Percentiles rank a stretch among this genome's conserved stretches.
phyloP scores from a whole-genome alignment of 2,113 vertebrate species.

The Paratilapia polleni region DNA sequence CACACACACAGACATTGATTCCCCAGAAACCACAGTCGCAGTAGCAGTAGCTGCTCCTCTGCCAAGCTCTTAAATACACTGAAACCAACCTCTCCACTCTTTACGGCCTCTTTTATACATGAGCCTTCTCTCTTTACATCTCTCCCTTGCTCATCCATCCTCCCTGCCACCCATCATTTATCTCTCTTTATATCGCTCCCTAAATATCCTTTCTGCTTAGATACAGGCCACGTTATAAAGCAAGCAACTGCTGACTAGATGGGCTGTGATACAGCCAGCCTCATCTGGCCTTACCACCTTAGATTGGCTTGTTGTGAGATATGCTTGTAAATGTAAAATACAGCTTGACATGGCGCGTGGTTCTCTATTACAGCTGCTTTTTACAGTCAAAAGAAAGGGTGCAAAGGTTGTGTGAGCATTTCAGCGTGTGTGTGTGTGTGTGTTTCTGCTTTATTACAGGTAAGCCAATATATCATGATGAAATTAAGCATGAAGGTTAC shows the following conservation, averaged over 20 bases:
- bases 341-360: constrained; percentile 39
- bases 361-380: constrained; percentile 54
- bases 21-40: constrained; percentile 62
- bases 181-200: constrained; percentile 51
- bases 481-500: constrained; percentile 50
- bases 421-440: constrained; percentile 12
- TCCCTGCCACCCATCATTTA: constrained; percentile 61
- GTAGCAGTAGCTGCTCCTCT: constrained; percentile 44
- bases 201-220: constrained; percentile 76
- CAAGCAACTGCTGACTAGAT: constrained; percentile 61
- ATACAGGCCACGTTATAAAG: constrained; percentile 60
- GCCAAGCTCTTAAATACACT: constrained; percentile 73
- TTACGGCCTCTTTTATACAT: constrained; percentile 58
- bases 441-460: constrained; percentile 45
- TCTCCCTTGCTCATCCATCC: constrained; percentile 30
- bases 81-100: constrained; percentile 66
- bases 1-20: constrained; percentile 38
- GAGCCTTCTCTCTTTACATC: constrained; percentile 69
- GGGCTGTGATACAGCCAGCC: constrained; percentile 45
- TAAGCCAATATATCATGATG: constrained; percentile 34
- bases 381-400: constrained; percentile 39
- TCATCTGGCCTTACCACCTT: constrained; percentile 53
- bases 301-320: constrained; percentile 59
- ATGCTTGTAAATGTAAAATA: constrained; percentile 71
- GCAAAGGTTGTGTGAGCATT: constrained; percentile 33